Base-by-base conservation (phyloP, 2,888 invertebrate genomes). In the Baccha elongata region DNA sequence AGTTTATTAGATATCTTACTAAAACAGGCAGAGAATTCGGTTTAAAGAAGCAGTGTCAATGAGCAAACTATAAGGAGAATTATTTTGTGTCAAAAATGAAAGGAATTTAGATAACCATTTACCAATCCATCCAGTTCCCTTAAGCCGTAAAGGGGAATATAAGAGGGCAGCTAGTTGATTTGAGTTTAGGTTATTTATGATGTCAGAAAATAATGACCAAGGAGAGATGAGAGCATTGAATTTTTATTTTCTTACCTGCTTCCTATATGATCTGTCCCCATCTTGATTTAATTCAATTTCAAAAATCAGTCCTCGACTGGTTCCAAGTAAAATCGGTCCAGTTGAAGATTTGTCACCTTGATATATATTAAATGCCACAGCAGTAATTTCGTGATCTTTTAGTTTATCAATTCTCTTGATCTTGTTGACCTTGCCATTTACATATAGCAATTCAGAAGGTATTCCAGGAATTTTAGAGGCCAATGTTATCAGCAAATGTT, bases 321-420 rank as follows among this genome's bases (percentile, higher is more conserved):
- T 98, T 5, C 98, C 98, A 48, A 98, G 89, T 42, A 99, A 91
- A 86, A 99, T 97, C 0, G 96, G 94, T 0, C 96, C 96, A 0
- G 98, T 97, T 0, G 94, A 92, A 1, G 89, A 90, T 75, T 94
- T 94, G 0, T 93, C 94, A 1, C 92, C 93, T 85, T 95, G 95
- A 72, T 93, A 93, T 85, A 93, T 93, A 89, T 96, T 98, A 96
- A 98, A 99, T 0, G 95, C 98, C 0, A 99, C 96, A 58, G 97
- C 95, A 0, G 98, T 97, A 21, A 99, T 94, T 88, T 96, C 95
- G 89, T 97, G 96, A 75, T 90, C 90, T 35, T 89, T 89, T 17
- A 91, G 88, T 81, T 89, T 91, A 40, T 92, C 91, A 15, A 92
- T 91, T 19, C 91, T 93, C 87, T 95, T 95, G 8, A 95, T 92